A percentile compares a stretch with the other conserved stretches of the same genome.
These are phyloP conservation scores for Synanceia verrucosa DNA, from an alignment of 2,797 vertebrate species.

Conservation along the genomic window DNA sequence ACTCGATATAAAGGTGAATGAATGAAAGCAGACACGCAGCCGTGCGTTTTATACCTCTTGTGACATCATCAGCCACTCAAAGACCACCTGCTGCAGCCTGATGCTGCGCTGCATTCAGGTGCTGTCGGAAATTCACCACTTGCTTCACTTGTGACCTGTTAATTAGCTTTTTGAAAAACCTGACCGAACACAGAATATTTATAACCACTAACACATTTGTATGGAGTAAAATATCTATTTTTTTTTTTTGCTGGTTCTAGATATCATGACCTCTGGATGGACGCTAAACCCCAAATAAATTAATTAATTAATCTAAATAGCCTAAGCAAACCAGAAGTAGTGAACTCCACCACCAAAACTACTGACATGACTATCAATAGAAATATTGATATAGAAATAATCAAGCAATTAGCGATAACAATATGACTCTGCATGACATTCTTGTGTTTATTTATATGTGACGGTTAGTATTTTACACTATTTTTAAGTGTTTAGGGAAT, in stretches of 20 bases:
- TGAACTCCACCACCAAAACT: too few species aligned
- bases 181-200: neutral
- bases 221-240: too few species aligned
- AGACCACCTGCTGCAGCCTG: conserved; percentile 9
- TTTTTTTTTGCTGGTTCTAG: neutral
- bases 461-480: too few species aligned
- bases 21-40: rapidly evolving
- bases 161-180: too few species aligned
- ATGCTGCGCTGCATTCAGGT: neutral
- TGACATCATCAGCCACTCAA: conserved; percentile 47
- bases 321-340: neutral
- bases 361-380: neutral
- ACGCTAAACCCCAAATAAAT: too few species aligned
- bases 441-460: too few species aligned
- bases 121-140: neutral
- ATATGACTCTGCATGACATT: neutral
- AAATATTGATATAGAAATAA: neutral
- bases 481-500: too few species aligned
- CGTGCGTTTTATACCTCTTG: conserved; percentile 32
- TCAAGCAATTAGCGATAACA: neutral
- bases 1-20: neutral
- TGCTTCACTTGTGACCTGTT: too few species aligned
- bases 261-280: neutral
- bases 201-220: too few species aligned
- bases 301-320: too few species aligned